Base-by-base conservation (phyloP, 2,113 vertebrate species). In the Triplophysa siluroides region DNA sequence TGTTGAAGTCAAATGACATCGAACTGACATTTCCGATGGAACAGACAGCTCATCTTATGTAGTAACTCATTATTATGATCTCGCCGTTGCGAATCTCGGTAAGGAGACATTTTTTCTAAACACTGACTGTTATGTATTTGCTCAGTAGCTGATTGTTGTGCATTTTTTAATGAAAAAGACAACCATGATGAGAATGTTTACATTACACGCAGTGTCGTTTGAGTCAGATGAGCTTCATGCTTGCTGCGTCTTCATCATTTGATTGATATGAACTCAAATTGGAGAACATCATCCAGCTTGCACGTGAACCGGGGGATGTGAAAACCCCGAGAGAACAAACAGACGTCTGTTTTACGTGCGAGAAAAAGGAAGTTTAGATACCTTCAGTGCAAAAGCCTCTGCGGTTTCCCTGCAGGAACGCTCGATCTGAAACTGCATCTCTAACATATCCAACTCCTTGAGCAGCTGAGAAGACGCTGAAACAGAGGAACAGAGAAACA, bases 371-470 rank as follows among this genome's bases (percentile, higher is more conserved):
- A 23, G 60, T 63, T 19, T 1, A 14, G 80, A 14, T 54, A 95
- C 94, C 91, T 92, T 88, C 3, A 92, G 81, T 8, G 90, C 90
- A 8, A 93, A 86, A 0, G 83, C 84, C 68, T 94, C 92, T 0
- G 93, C 94, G 19, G 11, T 92, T 82, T 92, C 90, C 78, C 90
- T 86, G 64, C 94, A 93, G 2, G 78, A 89, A 3, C 88, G 86
- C 41, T 96, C 93, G 0, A 92, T 86, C 86, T 94, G 90, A 78
- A 91, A 91, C 89, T 95, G 90, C 0, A 84, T 74, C 87, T 96
- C 93, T 83, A 96, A 83, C 0, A 90, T 82, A 0, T 87, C 87
- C 1, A 95, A 90, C 88, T 95, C 92, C 0, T 91, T 92, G 81
- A 95, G 86, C 60, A 95, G 90, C 13, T 89, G 92, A 86, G 67